Percentiles rank a stretch among this genome's conserved stretches.
These are phyloP conservation scores for Microplitis manilae DNA, from an alignment of 2,888 invertebrate species.

Conservation along the genomic window DNA sequence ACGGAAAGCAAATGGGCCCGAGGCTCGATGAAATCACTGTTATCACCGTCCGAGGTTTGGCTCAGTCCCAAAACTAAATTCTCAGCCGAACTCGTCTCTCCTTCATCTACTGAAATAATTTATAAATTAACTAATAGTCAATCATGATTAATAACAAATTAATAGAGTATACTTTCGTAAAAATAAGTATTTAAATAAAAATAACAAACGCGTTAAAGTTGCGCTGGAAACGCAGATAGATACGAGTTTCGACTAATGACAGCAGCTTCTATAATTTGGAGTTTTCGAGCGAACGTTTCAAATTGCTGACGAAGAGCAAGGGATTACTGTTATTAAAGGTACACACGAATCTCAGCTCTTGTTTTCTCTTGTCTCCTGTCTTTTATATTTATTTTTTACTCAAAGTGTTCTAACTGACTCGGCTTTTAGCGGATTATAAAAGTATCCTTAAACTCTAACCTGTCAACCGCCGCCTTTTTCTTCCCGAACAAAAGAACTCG, in stretches of 20 bases:
- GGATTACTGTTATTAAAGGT: slow-evolving; percentile 70
- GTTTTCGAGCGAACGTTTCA: slow-evolving; percentile 69
- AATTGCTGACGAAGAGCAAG: slow-evolving; percentile 67
- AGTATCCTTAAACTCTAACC: background rate
- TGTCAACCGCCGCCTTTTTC: slow-evolving; percentile 10
- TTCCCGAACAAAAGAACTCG: background rate
- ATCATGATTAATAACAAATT: too few species aligned
- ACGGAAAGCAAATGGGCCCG: slow-evolving; percentile 52
- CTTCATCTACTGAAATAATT: too few species aligned
- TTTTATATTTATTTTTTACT: background rate
- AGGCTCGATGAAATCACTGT: slow-evolving; percentile 51
- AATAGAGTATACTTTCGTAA: too few species aligned
- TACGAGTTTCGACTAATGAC: slow-evolving; percentile 64
- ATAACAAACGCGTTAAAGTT: too few species aligned
- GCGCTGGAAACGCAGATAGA: background rate
- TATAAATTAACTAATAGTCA: too few species aligned
- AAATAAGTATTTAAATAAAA: too few species aligned
- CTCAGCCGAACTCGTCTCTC: too few species aligned
- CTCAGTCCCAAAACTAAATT: too few species aligned
- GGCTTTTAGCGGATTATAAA: background rate
- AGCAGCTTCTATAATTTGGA: slow-evolving; percentile 71
- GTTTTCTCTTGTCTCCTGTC: background rate
- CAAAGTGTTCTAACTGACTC: background rate
- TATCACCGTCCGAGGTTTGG: slow-evolving; percentile 35
- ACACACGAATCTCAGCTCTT: slow-evolving; percentile 61